Evolutionary conservation across 2,888 invertebrate genomes (phyloP), one percentile per base, ranked within the genome.

Genomic region (Cerceris ruficornis): DNA sequence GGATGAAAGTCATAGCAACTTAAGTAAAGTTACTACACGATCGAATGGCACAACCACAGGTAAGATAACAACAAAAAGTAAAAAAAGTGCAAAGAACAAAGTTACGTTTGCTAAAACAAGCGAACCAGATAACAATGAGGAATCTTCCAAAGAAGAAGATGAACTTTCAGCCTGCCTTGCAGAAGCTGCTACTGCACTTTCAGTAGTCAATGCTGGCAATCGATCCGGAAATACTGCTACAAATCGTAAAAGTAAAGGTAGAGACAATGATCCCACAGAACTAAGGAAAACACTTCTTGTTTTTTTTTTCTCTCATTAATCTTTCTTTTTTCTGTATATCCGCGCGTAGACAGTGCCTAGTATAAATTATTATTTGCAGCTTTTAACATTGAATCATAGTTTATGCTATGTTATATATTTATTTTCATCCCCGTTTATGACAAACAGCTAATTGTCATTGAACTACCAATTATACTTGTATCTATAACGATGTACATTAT

Each of bases 111-210:
- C 82, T 54, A 90, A 85, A 67, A 42, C 75, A 52, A 81, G 59
- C 59, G 85, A 87, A 14, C 60, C 81, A 43, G 78, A 82, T 67
- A 85, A 83, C 50, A 55, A 60, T 14, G 88, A 88, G 49, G 85
- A 88, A 46, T 77, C 81, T 57, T 81, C 80, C 52, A 88, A 87
- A 69, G 82, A 82, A 74, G 90, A 90, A 58, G 91, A 91, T 82
- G 91, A 91, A 76, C 79, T 92, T 64, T 90, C 92, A 13, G 90
- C 88, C 39, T 92, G 92, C 81, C 86, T 92, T 58, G 92, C 92
- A 43, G 92, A 92, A 76, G 90, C 92, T 43, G 92, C 90, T 17
- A 90, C 88, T 55, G 92, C 92, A 58, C 88, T 92, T 65, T 88
- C 91, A 49, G 87, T 89, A 68, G 91, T 89, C 28, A 85, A 68